These are phyloP conservation scores for Globia sparganii DNA, from an alignment of 2,888 invertebrate genomes.

Conservation along the genomic window DNA sequence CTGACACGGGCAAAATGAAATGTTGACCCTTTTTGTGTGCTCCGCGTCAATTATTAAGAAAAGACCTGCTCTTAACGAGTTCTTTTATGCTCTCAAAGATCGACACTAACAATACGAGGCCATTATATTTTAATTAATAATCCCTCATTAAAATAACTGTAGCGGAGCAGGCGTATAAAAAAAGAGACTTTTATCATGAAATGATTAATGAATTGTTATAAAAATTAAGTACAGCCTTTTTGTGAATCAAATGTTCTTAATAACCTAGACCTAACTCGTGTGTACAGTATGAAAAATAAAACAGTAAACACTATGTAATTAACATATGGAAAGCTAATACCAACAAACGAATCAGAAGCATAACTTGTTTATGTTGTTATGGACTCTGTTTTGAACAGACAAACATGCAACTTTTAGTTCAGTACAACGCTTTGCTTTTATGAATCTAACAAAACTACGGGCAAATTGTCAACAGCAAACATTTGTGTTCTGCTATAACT, in stretches of 20 bases:
- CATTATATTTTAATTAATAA: slow-evolving; percentile 75
- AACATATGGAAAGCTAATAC: slow-evolving; percentile 31
- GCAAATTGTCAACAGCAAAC: slow-evolving; percentile 21
- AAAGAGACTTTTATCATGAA: slow-evolving; percentile 23
- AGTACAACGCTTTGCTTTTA: slow-evolving; percentile 20
- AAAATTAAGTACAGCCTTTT: background rate
- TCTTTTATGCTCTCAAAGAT: slow-evolving; percentile 80
- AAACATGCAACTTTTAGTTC: slow-evolving; percentile 33
- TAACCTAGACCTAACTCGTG: background rate
- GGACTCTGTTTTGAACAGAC: slow-evolving; percentile 23
- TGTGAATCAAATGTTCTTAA: background rate
- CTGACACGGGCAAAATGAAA: slow-evolving; percentile 77
- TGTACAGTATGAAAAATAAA: background rate
- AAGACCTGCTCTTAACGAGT: slow-evolving; percentile 81
- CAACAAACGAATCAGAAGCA: slow-evolving; percentile 9
- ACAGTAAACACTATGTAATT: slow-evolving; percentile 5
- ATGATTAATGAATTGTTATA: slow-evolving; percentile 22
- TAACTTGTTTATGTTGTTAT: slow-evolving; percentile 25
- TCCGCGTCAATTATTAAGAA: slow-evolving; percentile 77
- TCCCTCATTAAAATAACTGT: slow-evolving; percentile 68
- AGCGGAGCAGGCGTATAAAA: slow-evolving; percentile 19
- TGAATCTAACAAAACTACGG: slow-evolving; percentile 27
- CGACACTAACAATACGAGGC: slow-evolving; percentile 78
- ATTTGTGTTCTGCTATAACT: background rate
- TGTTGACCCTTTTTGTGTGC: slow-evolving; percentile 81